phyloP scores from a whole-genome alignment of 2,888 invertebrate species.

The Aphodius granarius region DNA sequence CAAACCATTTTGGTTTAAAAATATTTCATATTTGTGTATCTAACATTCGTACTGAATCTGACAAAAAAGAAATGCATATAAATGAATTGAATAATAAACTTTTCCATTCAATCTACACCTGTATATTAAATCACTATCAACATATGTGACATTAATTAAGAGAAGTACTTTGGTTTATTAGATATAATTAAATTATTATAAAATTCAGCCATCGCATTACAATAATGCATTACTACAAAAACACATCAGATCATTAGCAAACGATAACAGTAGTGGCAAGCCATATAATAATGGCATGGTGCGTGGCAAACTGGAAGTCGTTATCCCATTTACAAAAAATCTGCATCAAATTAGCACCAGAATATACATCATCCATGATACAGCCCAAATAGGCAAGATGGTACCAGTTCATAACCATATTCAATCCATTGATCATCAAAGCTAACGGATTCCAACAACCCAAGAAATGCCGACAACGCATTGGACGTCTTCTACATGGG shows the following conservation, averaged over 20 bases:
- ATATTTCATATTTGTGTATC: too few species aligned
- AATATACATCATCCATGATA: constrained; percentile 79
- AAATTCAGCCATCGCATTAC: not conserved
- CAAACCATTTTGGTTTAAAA: too few species aligned
- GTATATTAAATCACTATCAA: too few species aligned
- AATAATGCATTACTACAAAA: not conserved
- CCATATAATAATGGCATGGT: not conserved
- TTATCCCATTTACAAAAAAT: constrained; percentile 72
- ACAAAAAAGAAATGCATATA: too few species aligned
- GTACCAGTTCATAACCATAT: constrained; percentile 75
- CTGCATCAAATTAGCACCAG: constrained; percentile 59
- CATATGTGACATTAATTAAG: too few species aligned
- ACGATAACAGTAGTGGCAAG: not conserved
- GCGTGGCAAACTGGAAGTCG: not conserved
- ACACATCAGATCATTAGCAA: not conserved
- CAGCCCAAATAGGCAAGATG: constrained; percentile 94
- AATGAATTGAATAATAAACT: too few species aligned
- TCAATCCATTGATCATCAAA: constrained; percentile 67
- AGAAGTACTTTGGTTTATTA: not conserved
- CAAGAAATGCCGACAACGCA: constrained; percentile 69
- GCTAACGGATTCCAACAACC: constrained; percentile 65
- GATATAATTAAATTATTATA: not conserved
- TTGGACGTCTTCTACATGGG: constrained; percentile 63
- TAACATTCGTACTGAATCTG: too few species aligned
- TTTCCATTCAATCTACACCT: too few species aligned